phyloP scores from a whole-genome alignment of 2,113 vertebrate genomes.

The Lepisosteus oculatus region DNA sequence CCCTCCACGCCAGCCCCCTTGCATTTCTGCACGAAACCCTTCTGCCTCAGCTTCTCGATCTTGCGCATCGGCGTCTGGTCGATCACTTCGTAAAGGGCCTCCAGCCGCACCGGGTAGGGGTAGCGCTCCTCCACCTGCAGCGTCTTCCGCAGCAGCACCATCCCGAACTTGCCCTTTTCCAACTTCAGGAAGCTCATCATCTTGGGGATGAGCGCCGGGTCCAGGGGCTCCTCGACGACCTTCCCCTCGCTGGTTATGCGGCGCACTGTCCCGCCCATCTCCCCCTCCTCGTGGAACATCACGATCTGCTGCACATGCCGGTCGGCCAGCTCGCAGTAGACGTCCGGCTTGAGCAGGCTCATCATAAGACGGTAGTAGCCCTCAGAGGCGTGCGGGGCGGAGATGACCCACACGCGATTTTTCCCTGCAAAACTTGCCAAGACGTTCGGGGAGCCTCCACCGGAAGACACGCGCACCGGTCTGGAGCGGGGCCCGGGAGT shows the following conservation, averaged over 20 bases:
- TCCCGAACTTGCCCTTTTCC: constrained; percentile 94
- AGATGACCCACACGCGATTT: constrained; percentile 89
- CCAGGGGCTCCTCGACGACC: constrained; percentile 85
- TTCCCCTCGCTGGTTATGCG: constrained; percentile 86
- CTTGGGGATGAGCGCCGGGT: constrained; percentile 80
- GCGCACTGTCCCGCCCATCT: constrained; percentile 83
- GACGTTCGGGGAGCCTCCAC: constrained; percentile 82
- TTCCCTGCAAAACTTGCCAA: constrained; percentile 91
- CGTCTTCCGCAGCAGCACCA: constrained; percentile 94
- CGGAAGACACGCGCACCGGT: constrained; percentile 68
- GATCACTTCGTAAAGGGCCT: constrained; percentile 93
- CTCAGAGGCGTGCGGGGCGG: constrained; percentile 88
- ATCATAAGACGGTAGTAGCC: constrained; percentile 97
- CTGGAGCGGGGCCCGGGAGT: constrained; percentile 61
- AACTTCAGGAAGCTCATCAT: constrained; percentile 92
- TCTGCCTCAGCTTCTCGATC: constrained; percentile 90
- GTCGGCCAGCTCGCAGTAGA: constrained; percentile 93
- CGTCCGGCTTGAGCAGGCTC: constrained; percentile 87
- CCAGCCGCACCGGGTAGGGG: constrained; percentile 91
- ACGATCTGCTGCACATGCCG: constrained; percentile 91
- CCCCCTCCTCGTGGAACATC: constrained; percentile 89
- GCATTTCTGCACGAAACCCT: constrained; percentile 91
- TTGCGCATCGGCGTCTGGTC: constrained; percentile 87
- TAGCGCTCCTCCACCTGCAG: constrained; percentile 93
- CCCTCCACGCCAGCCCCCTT: constrained; percentile 89